phyloP scores from a whole-genome alignment of 35 echinoderm and acorn worm species.

The Apostichopus japonicus region DNA sequence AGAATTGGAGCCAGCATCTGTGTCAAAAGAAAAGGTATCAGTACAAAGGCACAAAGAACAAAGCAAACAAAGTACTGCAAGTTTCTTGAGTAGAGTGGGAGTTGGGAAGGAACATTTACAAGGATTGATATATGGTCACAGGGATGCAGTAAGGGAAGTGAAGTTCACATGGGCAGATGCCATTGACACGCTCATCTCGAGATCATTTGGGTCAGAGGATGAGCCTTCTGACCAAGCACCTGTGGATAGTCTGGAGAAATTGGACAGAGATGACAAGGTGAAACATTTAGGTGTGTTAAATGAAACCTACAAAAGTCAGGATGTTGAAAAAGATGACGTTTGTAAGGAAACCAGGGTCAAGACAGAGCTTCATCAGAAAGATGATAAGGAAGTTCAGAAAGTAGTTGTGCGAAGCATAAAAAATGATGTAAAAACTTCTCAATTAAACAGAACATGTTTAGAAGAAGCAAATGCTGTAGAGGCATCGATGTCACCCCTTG shows the following conservation, averaged over 20 bases:
- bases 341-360: constrained; percentile 1
- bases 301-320: neutral
- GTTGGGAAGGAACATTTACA: constrained; percentile 5
- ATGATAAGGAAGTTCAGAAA: neutral
- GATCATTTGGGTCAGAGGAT: constrained; percentile 29
- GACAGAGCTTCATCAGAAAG: neutral
- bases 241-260: neutral
- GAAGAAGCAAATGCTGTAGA: neutral
- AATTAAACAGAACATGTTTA: neutral
- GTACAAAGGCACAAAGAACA: neutral
- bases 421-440: neutral
- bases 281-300: neutral
- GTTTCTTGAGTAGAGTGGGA: neutral
- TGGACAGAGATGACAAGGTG: neutral
- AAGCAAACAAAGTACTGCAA: neutral
- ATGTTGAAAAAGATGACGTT: neutral
- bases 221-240: neutral
- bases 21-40: neutral
- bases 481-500: neutral
- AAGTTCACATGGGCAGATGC: constrained; percentile 56
- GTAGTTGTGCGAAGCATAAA: neutral
- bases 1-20: neutral
- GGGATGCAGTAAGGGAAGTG: constrained; percentile 36
- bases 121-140: constrained; percentile 27
- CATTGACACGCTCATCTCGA: constrained; percentile 47